Evolutionary conservation across 2,113 vertebrate species (phyloP), one percentile per base, ranked within the genome.

Genomic region (Macquaria ambigua): DNA sequence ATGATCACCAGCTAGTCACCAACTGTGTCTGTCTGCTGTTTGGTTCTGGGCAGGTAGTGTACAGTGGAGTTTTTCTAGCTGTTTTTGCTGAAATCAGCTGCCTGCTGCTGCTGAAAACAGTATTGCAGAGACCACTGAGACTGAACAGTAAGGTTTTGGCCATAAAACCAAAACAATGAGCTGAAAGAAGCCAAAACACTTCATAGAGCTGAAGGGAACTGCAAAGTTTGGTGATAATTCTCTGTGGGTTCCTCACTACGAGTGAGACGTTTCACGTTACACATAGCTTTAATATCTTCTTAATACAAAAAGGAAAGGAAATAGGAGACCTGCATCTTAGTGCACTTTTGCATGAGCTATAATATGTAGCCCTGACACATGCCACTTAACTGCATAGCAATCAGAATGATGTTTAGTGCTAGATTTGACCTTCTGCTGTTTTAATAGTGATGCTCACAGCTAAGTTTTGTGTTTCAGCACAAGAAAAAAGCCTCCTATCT

Each of bases 401-500:
- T 6, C 14, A 25, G 11, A 25, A 43, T 41, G n/a, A 43, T 41
- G 15, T 15, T 48, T 48, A 62, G 59, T 63, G 16, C 3, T 20
- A 20, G 25, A 56, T 43, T 21, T 67, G 48, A 48, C 37, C 10
- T 67, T 23, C 9, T 28, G 72, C 15, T 25, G n/a, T 68, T 55
- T 78, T 43, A 12, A 28, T 9, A 10, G 8, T 18, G 34, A 52
- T 1, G 37, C 52, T 64, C 18, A 56, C 37, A 48, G 53, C 53
- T 61, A 16, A 56, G 16, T 25, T 41, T 66, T 67, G 10, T 20
- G 5, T 15, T 77, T 37, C 16, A n/a, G 28, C 55, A 16, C 2
- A 39, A 66, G 31, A 67, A n/a, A 20, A 56, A 62, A 6, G 4
- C 31, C 48, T 84, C 81, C 87, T 76, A 79, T 90, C 70, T 74